Percentiles rank a stretch among this genome's conserved stretches.
Conservation (phyloP, 1,140 invertebrate species). For the Reticulitermes speratus region DNA sequence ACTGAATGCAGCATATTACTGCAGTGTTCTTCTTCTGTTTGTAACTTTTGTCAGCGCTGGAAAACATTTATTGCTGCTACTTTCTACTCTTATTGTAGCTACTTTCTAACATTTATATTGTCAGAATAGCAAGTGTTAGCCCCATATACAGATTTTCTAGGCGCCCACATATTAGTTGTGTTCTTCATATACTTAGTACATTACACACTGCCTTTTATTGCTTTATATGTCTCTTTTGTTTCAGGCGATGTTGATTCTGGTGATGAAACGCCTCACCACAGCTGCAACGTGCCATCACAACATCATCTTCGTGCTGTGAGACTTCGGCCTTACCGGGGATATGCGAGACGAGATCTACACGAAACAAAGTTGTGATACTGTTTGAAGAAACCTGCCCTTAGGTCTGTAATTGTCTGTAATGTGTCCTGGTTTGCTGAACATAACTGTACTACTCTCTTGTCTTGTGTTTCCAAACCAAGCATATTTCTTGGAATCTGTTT, state of each 20-base stretch:
- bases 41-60: too few relatives aligned
- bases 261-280: constrained; percentile 33
- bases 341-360: constrained; percentile 32
- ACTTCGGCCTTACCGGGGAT: constrained; percentile 28
- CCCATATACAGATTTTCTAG: too few relatives aligned
- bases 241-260: constrained; percentile 35
- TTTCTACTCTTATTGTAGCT: too few relatives aligned
- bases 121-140: too few relatives aligned
- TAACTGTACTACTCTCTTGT: neutral
- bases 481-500: neutral
- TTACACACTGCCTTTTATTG: too few relatives aligned
- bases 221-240: neutral
- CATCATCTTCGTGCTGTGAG: constrained; percentile 21
- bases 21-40: too few relatives aligned
- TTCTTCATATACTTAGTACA: too few relatives aligned
- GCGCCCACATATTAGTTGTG: too few relatives aligned
- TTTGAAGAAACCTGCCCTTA: neutral
- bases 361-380: constrained; percentile 33
- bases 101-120: too few relatives aligned
- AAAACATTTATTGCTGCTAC: too few relatives aligned
- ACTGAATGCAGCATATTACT: too few relatives aligned
- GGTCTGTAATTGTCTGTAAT: neutral
- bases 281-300: constrained; percentile 25
- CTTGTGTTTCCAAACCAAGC: neutral
- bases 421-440: neutral